These are phyloP conservation scores for Pristiophorus japonicus DNA, from an alignment of 2,113 vertebrate species.

Conservation along the genomic window DNA sequence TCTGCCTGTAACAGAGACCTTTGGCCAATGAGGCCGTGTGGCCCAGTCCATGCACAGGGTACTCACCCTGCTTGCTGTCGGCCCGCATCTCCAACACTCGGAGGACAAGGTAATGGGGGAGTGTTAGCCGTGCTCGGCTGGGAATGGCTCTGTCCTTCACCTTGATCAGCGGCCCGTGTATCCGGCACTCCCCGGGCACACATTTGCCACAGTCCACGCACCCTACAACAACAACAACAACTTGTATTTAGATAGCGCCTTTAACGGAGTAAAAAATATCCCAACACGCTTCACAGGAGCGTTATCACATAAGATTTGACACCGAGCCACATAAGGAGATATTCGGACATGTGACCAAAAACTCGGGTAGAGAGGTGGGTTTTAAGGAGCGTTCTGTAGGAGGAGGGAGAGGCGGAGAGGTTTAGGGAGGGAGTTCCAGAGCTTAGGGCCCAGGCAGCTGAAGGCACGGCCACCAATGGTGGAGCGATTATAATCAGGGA, in stretches of 20 bases:
- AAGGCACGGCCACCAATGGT: neutral
- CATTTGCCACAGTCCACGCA: constrained; percentile 53
- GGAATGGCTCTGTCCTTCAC: constrained; percentile 50
- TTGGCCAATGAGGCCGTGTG: neutral
- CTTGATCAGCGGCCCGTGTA: constrained; percentile 51
- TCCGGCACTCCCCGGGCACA: constrained; percentile 50
- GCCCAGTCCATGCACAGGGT: neutral
- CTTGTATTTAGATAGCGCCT: neutral
- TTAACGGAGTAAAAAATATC: neutral
- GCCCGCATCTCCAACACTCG: constrained; percentile 49
- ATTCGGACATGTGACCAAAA: too few species aligned
- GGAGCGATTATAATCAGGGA: neutral
- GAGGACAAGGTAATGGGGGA: constrained; percentile 52
- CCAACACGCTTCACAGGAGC: neutral
- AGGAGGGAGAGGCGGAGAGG: neutral
- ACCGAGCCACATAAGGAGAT: too few species aligned
- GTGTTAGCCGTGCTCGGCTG: constrained; percentile 48
- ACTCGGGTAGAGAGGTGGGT: too few species aligned
- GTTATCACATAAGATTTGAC: neutral
- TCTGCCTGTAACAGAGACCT: neutral
- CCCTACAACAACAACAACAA: constrained; percentile 42
- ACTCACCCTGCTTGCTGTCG: constrained; percentile 54
- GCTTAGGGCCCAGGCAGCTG: neutral
- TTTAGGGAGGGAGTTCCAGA: neutral
- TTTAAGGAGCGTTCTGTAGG: neutral